Percentiles rank a stretch among this genome's conserved stretches.
phyloP scores from a whole-genome alignment of 2,888 invertebrate genomes.

The Brachynemurus nebulosus region DNA sequence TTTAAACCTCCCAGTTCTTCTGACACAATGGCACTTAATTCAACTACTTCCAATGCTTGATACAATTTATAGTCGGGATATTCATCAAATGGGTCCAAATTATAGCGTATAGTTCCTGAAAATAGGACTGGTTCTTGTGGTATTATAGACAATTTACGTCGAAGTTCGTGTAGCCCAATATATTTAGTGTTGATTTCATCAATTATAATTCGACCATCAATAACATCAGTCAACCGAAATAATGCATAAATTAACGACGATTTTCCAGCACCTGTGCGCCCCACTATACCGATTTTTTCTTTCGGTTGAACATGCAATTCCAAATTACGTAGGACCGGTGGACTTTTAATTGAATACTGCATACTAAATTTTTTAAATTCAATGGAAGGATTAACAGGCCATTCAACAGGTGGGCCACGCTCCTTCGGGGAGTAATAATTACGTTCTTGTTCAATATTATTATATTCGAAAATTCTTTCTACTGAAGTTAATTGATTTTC shows the following conservation, averaged over 20 bases:
- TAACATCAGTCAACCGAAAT: constrained; percentile 40
- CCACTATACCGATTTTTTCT: constrained; percentile 47
- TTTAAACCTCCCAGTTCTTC: constrained; percentile 43
- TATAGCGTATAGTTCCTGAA: constrained; percentile 46
- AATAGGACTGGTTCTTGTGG: constrained; percentile 56
- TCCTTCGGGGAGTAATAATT: constrained; percentile 15
- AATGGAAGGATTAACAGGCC: constrained; percentile 49
- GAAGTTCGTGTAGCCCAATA: constrained; percentile 39
- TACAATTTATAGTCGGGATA: constrained; percentile 24
- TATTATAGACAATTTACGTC: constrained; percentile 45
- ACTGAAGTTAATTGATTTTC: constrained; percentile 50
- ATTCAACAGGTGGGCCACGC: constrained; percentile 38
- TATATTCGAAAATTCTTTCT: constrained; percentile 51
- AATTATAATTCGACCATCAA: constrained; percentile 37
- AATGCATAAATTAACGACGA: constrained; percentile 38
- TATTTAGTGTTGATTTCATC: constrained; percentile 34
- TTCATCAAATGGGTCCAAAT: constrained; percentile 51
- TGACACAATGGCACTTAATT: constrained; percentile 33
- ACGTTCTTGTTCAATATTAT: constrained; percentile 35
- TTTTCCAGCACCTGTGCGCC: constrained; percentile 45
- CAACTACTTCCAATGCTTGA: constrained; percentile 29
- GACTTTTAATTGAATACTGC: constrained; percentile 44
- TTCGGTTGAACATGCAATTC: constrained; percentile 33
- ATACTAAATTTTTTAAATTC: constrained; percentile 44
- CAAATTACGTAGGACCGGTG: constrained; percentile 46